Base-by-base conservation (phyloP, 2,113 vertebrate genomes). In the Cebus imitator region DNA sequence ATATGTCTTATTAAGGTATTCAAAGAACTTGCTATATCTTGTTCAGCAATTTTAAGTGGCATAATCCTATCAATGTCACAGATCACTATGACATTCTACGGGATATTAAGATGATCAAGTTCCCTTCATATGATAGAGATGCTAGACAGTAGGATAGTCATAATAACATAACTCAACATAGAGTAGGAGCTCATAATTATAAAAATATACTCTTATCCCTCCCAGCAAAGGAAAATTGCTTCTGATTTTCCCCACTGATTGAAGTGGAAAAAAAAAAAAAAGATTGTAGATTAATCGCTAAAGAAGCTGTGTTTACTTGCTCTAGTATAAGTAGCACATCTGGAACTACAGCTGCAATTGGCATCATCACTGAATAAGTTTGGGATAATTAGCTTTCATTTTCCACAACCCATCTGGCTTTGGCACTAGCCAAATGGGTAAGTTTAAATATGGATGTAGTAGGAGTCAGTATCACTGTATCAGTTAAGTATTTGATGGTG, bases 391-490 rank as follows among this genome's bases (percentile, higher is more conserved):
- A 96, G 72, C 37, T 89, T 55, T 55, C 68, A 73, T 66, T 89
- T 95, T 35, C 45, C 25, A 66, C 35, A 83, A 40, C 43, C 87
- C 40, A 35, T 91, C 43, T 85, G 79, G 92, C 57, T 64, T 89
- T 45, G 73, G 55, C 27, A 48, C 23, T 73, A 57, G 75, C 68
- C 61, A 66, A 73, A 40, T 61, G 37, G 79, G 37, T 45, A 80
- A 95, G 93, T 96, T 90, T 90, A 92, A 95, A 80, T 92, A 85
- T 95, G 96, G 96, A 85, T 73, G 89, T 45, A 16, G 7, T 35
- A 64, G 80, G 64, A 90, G 85, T 48, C 79, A 92, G 85, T 55
- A 61, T 21, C 72, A 76, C 58, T 57, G 8, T 14, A 40, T 48
- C 32, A 73, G 52, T 96, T 45, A 48, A 35, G 37, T 64, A 58